phyloP scores from a whole-genome alignment of 2,888 invertebrate species.

The Lepetodrilus schrolli region DNA sequence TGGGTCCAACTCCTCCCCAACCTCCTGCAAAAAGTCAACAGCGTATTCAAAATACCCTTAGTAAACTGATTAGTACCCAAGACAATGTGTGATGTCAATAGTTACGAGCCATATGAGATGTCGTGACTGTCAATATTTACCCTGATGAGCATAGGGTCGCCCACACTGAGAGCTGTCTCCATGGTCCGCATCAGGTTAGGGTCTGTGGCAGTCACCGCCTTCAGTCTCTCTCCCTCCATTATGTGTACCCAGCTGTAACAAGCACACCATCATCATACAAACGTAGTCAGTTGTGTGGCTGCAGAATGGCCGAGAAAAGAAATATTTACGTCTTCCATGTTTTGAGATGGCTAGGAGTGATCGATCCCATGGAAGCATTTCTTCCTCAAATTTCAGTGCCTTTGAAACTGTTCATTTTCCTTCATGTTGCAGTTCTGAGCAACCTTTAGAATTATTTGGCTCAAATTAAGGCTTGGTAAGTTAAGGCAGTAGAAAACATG shows the following conservation, averaged over 20 bases:
- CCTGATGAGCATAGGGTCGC: conserved; percentile 72
- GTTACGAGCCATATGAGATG: background rate
- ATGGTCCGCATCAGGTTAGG: conserved; percentile 72
- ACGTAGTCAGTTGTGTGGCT: too few relatives aligned
- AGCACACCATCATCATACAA: background rate
- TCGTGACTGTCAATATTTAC: conserved; percentile 43
- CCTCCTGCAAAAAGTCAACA: conserved; percentile 63
- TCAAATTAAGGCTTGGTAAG: too few relatives aligned
- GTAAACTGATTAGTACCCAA: background rate
- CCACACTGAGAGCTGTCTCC: conserved; percentile 73
- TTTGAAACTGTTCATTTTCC: too few relatives aligned
- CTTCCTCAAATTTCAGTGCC: too few relatives aligned
- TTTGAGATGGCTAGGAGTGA: too few relatives aligned
- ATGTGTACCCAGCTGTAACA: conserved; percentile 69
- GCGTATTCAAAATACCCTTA: too few relatives aligned
- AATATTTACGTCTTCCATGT: too few relatives aligned
- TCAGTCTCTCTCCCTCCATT: conserved; percentile 68
- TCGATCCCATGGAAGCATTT: too few relatives aligned
- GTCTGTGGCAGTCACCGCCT: conserved; percentile 68
- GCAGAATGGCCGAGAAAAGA: too few relatives aligned
- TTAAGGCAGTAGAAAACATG: too few relatives aligned
- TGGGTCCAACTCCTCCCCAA: conserved; percentile 73
- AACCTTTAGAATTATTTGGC: too few relatives aligned
- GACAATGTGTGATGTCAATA: background rate
- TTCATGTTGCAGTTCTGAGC: too few relatives aligned